phyloP scores from a whole-genome alignment of 2,113 vertebrate genomes.

The Rhea americana region DNA sequence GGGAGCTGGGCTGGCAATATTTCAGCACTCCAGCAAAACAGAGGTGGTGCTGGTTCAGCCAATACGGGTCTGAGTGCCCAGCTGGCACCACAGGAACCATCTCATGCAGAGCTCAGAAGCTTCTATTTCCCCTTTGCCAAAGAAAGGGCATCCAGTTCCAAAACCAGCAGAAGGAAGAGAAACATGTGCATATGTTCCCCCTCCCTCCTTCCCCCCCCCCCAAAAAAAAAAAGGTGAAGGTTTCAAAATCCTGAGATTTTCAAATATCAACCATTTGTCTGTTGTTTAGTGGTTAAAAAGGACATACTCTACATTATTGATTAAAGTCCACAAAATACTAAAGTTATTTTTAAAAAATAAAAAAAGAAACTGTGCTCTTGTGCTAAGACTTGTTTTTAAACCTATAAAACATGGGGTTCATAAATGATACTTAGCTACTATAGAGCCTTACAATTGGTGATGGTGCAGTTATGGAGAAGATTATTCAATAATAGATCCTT shows the following conservation, averaged over 20 bases:
- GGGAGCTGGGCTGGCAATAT: not conserved
- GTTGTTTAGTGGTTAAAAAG: conserved; percentile 21
- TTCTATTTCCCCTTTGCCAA: not conserved
- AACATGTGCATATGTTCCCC: not conserved
- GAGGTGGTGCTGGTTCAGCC: not conserved
- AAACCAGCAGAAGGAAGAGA: not conserved
- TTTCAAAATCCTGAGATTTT: not conserved
- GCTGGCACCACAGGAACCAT: not conserved
- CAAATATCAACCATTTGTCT: not conserved
- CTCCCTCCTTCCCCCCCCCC: too few species aligned
- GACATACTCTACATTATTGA: not conserved
- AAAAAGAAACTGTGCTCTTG: not conserved
- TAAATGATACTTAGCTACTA: not conserved
- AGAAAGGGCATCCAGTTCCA: not conserved
- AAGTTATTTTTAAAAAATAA: not conserved
- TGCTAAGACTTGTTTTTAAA: not conserved
- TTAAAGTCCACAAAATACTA: not conserved
- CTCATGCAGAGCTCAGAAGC: not conserved
- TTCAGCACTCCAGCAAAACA: not conserved
- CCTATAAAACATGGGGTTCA: not conserved
- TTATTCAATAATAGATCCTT: not conserved
- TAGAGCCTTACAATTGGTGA: not conserved
- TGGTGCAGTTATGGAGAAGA: not conserved
- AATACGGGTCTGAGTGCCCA: not conserved
- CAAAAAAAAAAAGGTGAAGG: not conserved